Percentiles rank a stretch among this genome's conserved stretches.
These are phyloP conservation scores for Platerodrilus igneus DNA, from an alignment of 2,888 invertebrate genomes.

Conservation along the genomic window DNA sequence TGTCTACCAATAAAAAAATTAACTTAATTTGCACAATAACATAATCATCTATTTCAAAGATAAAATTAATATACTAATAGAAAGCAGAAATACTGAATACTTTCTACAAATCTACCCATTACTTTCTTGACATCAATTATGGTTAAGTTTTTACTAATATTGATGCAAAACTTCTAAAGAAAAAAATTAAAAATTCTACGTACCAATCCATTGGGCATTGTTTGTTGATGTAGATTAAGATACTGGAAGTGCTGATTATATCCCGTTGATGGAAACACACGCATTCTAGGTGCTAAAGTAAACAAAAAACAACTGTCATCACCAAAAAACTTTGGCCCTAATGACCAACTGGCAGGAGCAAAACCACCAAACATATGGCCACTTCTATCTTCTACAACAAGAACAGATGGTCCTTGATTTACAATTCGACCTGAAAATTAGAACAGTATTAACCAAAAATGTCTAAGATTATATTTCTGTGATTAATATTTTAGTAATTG, in stretches of 20 bases:
- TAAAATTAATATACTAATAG: too few species aligned
- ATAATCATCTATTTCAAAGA: too few species aligned
- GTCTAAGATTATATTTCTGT: too few species aligned
- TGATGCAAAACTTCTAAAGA: too few species aligned
- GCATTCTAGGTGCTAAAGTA: slow-evolving; percentile 73
- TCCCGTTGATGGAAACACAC: slow-evolving; percentile 70
- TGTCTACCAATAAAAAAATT: too few species aligned
- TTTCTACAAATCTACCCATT: too few species aligned
- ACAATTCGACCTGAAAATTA: slow-evolving; percentile 59
- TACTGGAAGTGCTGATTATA: slow-evolving; percentile 92
- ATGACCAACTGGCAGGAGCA: slow-evolving; percentile 72
- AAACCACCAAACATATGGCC: slow-evolving; percentile 88
- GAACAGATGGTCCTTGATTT: slow-evolving; percentile 75
- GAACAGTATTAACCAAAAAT: too few species aligned
- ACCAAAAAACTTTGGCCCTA: slow-evolving; percentile 73
- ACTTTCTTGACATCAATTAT: too few species aligned
- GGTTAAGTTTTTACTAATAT: too few species aligned
- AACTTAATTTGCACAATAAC: too few species aligned
- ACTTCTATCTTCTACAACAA: slow-evolving; percentile 77
- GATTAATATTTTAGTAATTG: too few species aligned
- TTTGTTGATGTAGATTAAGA: slow-evolving; percentile 86
- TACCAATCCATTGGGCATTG: slow-evolving; percentile 88
- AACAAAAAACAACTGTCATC: slow-evolving; percentile 78
- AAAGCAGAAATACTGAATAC: too few species aligned
- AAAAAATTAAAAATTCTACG: slow-evolving; percentile 36